Evolutionary conservation across 2,797 vertebrate genomes (phyloP).

Genomic region (Dryobates pubescens): DNA sequence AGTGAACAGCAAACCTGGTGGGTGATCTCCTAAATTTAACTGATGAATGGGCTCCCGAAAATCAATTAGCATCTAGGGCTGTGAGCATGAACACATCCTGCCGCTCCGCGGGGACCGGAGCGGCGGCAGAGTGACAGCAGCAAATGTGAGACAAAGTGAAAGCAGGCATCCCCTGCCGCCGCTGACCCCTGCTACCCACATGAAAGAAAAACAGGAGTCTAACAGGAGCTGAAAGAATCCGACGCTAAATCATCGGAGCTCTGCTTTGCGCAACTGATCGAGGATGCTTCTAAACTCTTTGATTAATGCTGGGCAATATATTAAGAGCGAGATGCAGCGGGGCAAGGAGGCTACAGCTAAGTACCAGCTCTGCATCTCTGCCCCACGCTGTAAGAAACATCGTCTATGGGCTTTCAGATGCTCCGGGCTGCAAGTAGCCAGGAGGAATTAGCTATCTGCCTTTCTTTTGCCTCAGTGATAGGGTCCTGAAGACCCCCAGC

Average conservation of each 20-base stretch:
- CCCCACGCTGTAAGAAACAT: neutral
- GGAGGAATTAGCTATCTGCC: neutral
- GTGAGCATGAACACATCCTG: slow-evolving; percentile 80
- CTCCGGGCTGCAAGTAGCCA: neutral
- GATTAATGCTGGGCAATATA: slow-evolving; percentile 63
- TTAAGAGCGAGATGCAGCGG: slow-evolving; percentile 14
- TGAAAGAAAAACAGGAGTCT: slow-evolving; percentile 75
- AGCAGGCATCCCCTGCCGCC: slow-evolving; percentile 28
- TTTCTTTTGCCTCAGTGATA: neutral
- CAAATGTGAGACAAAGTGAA: slow-evolving; percentile 81
- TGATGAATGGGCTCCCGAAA: slow-evolving; percentile 83
- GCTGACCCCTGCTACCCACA: slow-evolving; percentile 69
- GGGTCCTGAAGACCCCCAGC: neutral
- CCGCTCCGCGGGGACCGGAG: slow-evolving; percentile 48
- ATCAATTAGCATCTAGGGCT: slow-evolving; percentile 87
- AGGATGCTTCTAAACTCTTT: slow-evolving; percentile 59
- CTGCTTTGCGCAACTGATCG: slow-evolving; percentile 31
- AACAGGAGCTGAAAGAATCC: slow-evolving; percentile 70
- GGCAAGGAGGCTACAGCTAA: neutral
- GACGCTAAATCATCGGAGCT: slow-evolving; percentile 67
- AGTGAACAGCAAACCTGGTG: slow-evolving; percentile 85
- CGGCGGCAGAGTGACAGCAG: slow-evolving; percentile 84
- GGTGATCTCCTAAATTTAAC: slow-evolving; percentile 76
- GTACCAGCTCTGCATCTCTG: neutral
- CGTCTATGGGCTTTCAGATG: neutral